Base-by-base conservation (phyloP, 1,140 invertebrate species). In the Cyphomyrmex costatus region DNA sequence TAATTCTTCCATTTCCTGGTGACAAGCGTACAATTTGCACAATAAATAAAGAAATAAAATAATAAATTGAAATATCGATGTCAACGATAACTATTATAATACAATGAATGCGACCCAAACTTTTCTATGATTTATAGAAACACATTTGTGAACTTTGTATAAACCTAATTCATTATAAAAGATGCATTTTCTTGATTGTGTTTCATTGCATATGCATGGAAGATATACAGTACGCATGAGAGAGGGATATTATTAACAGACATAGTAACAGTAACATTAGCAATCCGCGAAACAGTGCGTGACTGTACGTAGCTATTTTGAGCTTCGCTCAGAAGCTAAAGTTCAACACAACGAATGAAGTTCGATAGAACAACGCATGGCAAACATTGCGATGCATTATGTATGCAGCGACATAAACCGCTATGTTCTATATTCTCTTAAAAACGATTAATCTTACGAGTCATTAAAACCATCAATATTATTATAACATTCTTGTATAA, bases 291-390 rank as follows among this genome's bases (percentile, higher is more conserved):
- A 68, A 82, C 77, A 56, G 30, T 82, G 56, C 66, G 58, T 86
- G 70, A 71, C 77, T 82, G 33, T 49, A 46, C 30, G 33, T 74
- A 46, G 58, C 33, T 86, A 74, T 84, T 86, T 86, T 51, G 19
- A 86, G 79, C 58, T 82, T 82, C 53, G 33, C 65, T 36, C 58
- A 30, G 46, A 30, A 73, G 79, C 79, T 58, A 86, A 80, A 86
- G 84, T 86, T 86, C 84, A 80, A 70, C 84, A 86, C 33, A 58
- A 51, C 33, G 61, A 63, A 79, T 80, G 74, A 86, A 86, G 76
- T 86, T 86, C 63, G 63, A 86, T 68, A 24, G 63, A 58, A 86
- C 77, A 82, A 80, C 63, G 76, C 36, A 27, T 36, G 49, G 63
- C 53, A 82, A 80, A 80, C 77, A 58, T 24, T 27, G 42, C 58